phyloP scores from a whole-genome alignment of 2,888 invertebrate species.

The Cecidostiba fungosa region DNA sequence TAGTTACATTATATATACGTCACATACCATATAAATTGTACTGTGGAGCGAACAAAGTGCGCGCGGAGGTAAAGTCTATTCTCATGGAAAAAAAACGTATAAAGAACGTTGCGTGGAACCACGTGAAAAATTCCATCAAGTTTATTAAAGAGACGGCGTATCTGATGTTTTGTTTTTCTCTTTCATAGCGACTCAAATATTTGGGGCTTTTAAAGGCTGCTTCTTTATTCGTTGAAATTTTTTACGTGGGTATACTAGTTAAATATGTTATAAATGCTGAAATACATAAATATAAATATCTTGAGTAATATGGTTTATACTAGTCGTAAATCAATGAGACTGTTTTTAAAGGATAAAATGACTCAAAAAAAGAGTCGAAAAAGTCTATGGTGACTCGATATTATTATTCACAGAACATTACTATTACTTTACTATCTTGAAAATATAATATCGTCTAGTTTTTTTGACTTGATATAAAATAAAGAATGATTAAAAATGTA shows the following conservation, averaged over 20 bases:
- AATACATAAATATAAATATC: constrained; percentile 4
- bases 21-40: constrained; percentile 57
- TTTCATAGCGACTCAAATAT: neutral
- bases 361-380: neutral
- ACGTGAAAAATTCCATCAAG: constrained; percentile 35
- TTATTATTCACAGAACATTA: neutral
- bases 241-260: constrained; percentile 29
- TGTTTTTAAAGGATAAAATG: neutral
- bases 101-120: neutral
- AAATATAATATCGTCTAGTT: neutral
- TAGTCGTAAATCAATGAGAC: neutral
- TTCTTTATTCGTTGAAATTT: constrained; percentile 14
- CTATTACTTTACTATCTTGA: neutral
- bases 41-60: constrained; percentile 60
- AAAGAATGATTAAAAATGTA: constrained; percentile 24
- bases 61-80: constrained; percentile 54
- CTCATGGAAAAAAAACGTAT: constrained; percentile 22
- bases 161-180: neutral
- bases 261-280: neutral
- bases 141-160: neutral
- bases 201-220: neutral
- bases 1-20: constrained; percentile 51
- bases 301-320: neutral
- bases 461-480: neutral
- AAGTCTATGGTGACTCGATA: constrained; percentile 4